Percentiles rank a stretch among this genome's conserved stretches.
These are phyloP conservation scores for Nothocercus julius DNA, from an alignment of 2,113 vertebrate genomes.

Conservation along the genomic window DNA sequence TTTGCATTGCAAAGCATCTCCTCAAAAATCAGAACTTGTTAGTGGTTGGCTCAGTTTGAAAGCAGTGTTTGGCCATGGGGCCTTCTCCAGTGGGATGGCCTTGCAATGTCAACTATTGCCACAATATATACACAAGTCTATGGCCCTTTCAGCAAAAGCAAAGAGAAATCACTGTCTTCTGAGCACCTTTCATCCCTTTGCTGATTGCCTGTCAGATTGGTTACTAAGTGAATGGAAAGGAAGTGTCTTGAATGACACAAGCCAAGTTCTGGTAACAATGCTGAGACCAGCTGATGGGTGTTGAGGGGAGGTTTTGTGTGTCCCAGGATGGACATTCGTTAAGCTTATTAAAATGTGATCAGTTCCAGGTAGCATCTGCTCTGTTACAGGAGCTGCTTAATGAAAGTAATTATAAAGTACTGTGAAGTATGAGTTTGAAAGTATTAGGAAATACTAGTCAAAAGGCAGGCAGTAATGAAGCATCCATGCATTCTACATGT, in stretches of 20 bases:
- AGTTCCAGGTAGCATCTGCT: neutral
- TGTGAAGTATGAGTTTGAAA: neutral
- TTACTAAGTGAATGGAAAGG: rapidly evolving
- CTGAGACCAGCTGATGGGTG: neutral
- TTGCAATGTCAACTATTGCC: neutral
- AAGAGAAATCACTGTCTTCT: neutral
- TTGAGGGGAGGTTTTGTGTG: neutral
- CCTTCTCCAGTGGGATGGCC: neutral
- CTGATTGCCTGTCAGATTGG: neutral
- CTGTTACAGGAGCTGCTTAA: neutral
- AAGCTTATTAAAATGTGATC: constrained; percentile 17
- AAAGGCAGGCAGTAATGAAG: neutral
- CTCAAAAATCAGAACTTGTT: neutral
- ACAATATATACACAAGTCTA: rapidly evolving
- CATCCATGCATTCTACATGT: neutral
- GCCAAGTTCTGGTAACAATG: neutral
- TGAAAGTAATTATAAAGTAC: constrained; percentile 20
- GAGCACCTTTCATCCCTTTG: neutral
- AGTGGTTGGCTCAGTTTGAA: neutral
- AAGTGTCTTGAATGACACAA: neutral
- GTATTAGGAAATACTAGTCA: neutral
- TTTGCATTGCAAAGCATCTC: neutral
- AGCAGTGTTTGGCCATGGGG: neutral
- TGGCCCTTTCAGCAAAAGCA: neutral
- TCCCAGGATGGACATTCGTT: neutral